Conservation (phyloP, 2,888 invertebrate genomes). For the Folsomia candida region DNA sequence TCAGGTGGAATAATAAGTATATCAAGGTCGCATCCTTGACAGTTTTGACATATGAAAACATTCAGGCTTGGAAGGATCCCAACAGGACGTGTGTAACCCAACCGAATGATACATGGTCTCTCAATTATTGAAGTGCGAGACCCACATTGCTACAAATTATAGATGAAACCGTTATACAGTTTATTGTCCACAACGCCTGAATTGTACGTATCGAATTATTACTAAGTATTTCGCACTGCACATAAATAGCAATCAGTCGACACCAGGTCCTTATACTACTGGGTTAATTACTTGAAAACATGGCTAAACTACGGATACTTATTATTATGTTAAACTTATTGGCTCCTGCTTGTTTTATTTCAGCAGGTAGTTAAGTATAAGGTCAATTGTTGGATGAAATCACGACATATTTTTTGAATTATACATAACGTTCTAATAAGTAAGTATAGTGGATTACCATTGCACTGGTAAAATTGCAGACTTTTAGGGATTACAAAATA, state of each 20-base stretch:
- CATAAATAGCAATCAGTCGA: background rate
- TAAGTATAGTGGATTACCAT: background rate
- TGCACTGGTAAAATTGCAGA: background rate
- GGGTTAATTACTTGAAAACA: too few relatives aligned
- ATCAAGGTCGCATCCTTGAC: constrained; percentile 18
- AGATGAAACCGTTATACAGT: background rate
- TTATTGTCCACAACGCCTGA: background rate
- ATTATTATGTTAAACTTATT: too few relatives aligned
- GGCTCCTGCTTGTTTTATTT: too few relatives aligned
- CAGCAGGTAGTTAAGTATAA: too few relatives aligned
- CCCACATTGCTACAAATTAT: background rate
- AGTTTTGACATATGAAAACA: background rate
- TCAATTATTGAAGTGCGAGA: background rate
- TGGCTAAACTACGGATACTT: too few relatives aligned
- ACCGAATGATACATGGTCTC: too few relatives aligned
- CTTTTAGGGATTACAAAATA: background rate
- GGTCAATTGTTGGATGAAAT: too few relatives aligned
- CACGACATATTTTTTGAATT: too few relatives aligned
- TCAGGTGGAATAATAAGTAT: background rate
- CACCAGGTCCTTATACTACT: too few relatives aligned
- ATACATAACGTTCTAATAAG: too few relatives aligned
- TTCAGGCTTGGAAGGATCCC: background rate
- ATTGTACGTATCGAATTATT: background rate
- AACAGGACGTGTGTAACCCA: constrained; percentile 10
- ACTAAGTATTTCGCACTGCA: background rate